phyloP scores from a whole-genome alignment of 2,888 invertebrate species.

The Exephanes ischioxanthus region DNA sequence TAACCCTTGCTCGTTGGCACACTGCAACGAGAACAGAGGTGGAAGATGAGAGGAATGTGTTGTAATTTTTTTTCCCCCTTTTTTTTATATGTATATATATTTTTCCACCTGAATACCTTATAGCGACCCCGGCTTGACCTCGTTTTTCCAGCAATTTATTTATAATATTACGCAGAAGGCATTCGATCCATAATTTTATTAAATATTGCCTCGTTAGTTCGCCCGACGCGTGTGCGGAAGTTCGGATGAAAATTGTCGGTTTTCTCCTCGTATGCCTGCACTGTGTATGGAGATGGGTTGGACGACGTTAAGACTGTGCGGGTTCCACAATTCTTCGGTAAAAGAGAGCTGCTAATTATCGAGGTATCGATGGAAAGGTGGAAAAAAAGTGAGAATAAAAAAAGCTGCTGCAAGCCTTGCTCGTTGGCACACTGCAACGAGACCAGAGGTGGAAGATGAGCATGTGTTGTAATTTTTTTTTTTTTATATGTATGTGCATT shows the following conservation, averaged over 20 bases:
- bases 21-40: conserved; percentile 42
- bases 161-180: conserved; percentile 35
- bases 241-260: no score
- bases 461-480: conserved; percentile 45
- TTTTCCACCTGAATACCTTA: conserved; percentile 8
- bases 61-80: conserved; percentile 38
- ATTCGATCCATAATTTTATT: conserved; percentile 23
- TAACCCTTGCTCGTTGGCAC: conserved; percentile 66
- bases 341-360: no score
- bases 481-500: background rate
- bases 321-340: no score
- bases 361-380: conserved; percentile 24
- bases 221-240: no score
- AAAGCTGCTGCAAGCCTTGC: conserved; percentile 48
- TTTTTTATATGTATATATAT: background rate
- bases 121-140: conserved; percentile 46
- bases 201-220: no score
- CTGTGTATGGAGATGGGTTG: no score
- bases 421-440: conserved; percentile 61
- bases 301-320: no score
- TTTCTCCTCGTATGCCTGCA: no score
- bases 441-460: conserved; percentile 16
- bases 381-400: background rate
- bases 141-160: conserved; percentile 51
- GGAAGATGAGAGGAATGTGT: conserved; percentile 28